Evolutionary conservation across 2,888 invertebrate genomes (phyloP).

Genomic region (Abrostola tripartita): DNA sequence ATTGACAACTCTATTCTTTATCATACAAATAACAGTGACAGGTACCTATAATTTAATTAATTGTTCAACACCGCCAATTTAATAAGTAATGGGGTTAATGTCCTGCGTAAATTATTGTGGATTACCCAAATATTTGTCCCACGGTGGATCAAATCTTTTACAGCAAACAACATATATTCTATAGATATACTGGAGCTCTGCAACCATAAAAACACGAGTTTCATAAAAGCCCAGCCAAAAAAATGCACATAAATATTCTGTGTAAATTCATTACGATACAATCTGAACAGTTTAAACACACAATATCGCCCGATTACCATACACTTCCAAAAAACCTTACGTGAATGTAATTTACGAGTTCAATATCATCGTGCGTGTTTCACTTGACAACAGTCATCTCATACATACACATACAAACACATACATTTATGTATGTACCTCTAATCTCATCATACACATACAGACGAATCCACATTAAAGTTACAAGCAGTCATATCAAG

Average conservation of each 20-base stretch:
- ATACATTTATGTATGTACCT: neutral
- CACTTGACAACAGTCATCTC: slow-evolving; percentile 1
- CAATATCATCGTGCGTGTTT: neutral
- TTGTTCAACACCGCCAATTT: too few relatives aligned
- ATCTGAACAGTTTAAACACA: neutral
- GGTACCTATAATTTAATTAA: too few relatives aligned
- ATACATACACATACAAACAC: neutral
- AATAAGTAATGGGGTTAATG: too few relatives aligned
- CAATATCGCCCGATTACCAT: neutral
- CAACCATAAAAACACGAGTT: too few relatives aligned
- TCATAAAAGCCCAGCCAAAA: too few relatives aligned
- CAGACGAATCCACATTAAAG: slow-evolving; percentile 31
- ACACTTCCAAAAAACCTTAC: neutral
- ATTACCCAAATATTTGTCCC: too few relatives aligned
- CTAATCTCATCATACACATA: slow-evolving; percentile 5
- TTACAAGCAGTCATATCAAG: slow-evolving; percentile 52
- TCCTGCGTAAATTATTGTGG: too few relatives aligned
- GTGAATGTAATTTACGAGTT: slow-evolving; percentile 3
- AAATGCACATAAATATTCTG: neutral
- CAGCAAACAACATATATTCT: too few relatives aligned
- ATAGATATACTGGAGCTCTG: too few relatives aligned
- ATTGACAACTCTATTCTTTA: too few relatives aligned
- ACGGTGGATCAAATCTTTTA: too few relatives aligned
- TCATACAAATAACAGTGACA: too few relatives aligned
- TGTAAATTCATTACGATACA: neutral